Conservation (phyloP, 2,113 vertebrate genomes). For the Ia io region DNA sequence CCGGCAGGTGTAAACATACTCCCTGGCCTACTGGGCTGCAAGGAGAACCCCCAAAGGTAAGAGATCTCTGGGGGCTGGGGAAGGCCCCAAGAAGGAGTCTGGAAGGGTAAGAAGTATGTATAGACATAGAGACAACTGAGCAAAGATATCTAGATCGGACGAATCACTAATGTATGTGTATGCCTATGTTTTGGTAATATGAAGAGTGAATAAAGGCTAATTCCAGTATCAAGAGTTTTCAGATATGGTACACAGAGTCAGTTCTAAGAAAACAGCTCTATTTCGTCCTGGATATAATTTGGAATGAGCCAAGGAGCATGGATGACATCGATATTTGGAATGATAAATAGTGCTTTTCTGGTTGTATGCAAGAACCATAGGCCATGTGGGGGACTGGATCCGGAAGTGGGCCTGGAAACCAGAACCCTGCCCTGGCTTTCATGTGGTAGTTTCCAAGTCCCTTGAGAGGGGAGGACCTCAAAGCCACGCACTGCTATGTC, state of each 20-base stretch:
- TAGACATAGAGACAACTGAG: background rate
- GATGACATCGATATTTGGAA: background rate
- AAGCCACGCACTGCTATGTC: background rate
- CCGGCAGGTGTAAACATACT: background rate
- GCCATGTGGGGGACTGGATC: background rate
- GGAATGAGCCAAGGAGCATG: background rate
- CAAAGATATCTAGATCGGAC: background rate
- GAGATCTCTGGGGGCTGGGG: background rate
- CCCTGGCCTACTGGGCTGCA: background rate
- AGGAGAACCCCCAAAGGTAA: background rate
- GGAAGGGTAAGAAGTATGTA: background rate
- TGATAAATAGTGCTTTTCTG: background rate
- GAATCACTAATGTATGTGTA: background rate
- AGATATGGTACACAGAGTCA: background rate
- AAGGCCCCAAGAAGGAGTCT: background rate
- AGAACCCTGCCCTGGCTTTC: background rate
- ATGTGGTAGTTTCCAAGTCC: background rate
- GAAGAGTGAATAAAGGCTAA: background rate
- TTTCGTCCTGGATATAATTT: background rate
- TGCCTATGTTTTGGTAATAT: background rate
- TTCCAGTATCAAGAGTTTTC: background rate
- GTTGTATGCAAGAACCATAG: background rate
- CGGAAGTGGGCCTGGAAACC: background rate
- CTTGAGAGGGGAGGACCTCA: background rate
- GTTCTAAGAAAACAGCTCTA: background rate